phyloP scores from a whole-genome alignment of 2,888 invertebrate species.

The Aphrophora alni region DNA sequence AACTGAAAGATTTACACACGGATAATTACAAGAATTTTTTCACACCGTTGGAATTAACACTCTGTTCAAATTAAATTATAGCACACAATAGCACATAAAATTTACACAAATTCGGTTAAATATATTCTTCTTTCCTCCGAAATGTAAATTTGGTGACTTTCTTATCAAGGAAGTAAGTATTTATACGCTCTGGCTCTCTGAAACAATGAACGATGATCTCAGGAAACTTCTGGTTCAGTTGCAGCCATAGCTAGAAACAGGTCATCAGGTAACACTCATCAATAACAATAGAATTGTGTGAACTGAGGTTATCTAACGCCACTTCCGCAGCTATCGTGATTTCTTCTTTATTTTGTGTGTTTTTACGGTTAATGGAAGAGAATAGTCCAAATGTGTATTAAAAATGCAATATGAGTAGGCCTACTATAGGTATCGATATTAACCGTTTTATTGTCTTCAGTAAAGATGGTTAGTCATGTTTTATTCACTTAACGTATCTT shows the following conservation, averaged over 20 bases:
- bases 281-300: conserved; percentile 2
- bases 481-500: too few relatives aligned
- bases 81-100: neutral
- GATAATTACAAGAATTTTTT: neutral
- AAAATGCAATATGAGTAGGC: too few relatives aligned
- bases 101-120: neutral
- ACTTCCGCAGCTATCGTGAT: neutral
- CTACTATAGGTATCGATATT: too few relatives aligned
- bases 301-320: neutral
- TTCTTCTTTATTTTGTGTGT: neutral
- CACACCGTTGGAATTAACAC: neutral
- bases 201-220: neutral
- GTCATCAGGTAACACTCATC: neutral
- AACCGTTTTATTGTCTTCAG: too few relatives aligned
- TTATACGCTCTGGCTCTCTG: neutral
- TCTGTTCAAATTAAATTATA: neutral
- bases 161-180: neutral
- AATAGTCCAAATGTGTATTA: too few relatives aligned
- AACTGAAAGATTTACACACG: neutral
- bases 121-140: neutral
- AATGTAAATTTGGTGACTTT: neutral
- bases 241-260: neutral
- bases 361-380: too few relatives aligned
- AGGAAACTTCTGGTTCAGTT: neutral
- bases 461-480: too few relatives aligned